Evolutionary conservation across 2,113 vertebrate genomes (phyloP), one percentile per base, ranked within the genome.

Genomic region (Apteryx mantelli): DNA sequence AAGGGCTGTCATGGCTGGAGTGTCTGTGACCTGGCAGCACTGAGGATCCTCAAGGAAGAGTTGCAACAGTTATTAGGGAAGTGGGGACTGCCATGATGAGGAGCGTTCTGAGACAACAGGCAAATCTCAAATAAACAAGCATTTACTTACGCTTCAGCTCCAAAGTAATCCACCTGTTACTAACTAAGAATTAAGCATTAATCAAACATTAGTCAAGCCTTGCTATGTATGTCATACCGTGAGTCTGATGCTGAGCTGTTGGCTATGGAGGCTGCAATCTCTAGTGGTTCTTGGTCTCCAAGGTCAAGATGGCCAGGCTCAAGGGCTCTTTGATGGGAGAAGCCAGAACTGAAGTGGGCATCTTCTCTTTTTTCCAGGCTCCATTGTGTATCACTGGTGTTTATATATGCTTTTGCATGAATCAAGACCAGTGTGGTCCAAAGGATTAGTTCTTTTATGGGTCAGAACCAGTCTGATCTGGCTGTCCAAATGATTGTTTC

Each of bases 111-210:
- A 52, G 48, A 64, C 55, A 71, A 42, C 50, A 53, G 56, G 36
- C 32, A 38, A 77, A 32, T 70, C 63, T 65, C 44, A 71, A 71
- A 70, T 38, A 70, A 89, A 89, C 60, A 61, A 86, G 56, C 36
- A 60, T 2, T 53, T 38, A 71, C 71, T 71, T 71, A 53, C 46
- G 40, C 36, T 77, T 64, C 38, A 60, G 36, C 64, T 77, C 87
- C 58, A 28, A 73, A 77, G 34, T 66, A 91, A 91, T 61, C 70
- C 70, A 53, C 77, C 82, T 91, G 71, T 91, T 86, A 82, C 82
- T 66, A 46, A 82, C 82, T 66, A 46, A 90, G 90, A 93, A 82
- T 77, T 86, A 93, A 77, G 77, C 56, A 93, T 90, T 86, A 90
- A 90, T 86, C 77, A 73, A 86, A 81, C 82, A 82, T 76, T 58